phyloP scores from a whole-genome alignment of 2,797 vertebrate genomes.

The Heteromormyrus szaboi region DNA sequence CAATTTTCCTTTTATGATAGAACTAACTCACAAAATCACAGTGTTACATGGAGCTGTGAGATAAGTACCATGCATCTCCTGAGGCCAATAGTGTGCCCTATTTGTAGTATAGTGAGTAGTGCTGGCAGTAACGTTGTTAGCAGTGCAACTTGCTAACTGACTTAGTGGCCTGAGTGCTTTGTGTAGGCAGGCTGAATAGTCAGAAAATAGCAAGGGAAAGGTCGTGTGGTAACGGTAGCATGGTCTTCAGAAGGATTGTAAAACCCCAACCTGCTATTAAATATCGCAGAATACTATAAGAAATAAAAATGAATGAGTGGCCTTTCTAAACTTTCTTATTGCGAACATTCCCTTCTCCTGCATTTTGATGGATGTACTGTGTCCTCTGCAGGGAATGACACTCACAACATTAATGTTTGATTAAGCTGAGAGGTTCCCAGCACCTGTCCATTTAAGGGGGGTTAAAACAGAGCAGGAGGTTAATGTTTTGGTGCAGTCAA shows the following conservation, averaged over 20 bases:
- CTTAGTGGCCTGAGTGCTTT: background rate
- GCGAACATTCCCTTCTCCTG: background rate
- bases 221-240: background rate
- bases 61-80: background rate
- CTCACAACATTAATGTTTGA: conserved; percentile 9
- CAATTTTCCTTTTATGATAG: background rate
- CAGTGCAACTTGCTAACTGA: background rate
- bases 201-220: background rate
- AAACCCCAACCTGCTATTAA: background rate
- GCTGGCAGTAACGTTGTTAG: background rate
- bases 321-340: background rate
- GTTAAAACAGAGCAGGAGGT: conserved; percentile 7
- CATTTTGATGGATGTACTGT: background rate
- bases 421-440: conserved; percentile 1
- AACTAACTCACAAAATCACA: background rate
- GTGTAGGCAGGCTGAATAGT: background rate
- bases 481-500: conserved; percentile 11
- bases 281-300: background rate
- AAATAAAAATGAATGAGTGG: background rate
- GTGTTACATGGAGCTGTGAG: background rate
- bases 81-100: too few species aligned
- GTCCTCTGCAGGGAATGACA: conserved; percentile 2
- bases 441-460: conserved; percentile 1
- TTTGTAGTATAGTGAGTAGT: too few species aligned
- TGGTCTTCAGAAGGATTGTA: background rate